A percentile compares a stretch with the other conserved stretches of the same genome.
These are phyloP conservation scores for Percopsis transmontana DNA, from an alignment of 2,113 vertebrate species.

Conservation along the genomic window DNA sequence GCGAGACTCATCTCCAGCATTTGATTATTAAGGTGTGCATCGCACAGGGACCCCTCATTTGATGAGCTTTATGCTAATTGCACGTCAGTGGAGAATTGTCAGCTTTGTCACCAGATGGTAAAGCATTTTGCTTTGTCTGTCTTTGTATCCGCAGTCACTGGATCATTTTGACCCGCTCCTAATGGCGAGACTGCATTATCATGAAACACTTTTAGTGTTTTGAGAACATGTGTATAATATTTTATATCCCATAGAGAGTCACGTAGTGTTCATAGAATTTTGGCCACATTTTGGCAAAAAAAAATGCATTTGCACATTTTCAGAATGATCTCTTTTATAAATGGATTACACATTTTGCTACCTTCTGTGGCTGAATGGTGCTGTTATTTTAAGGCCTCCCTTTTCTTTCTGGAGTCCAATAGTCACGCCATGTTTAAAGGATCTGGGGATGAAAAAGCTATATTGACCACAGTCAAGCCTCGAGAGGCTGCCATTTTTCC, in stretches of 20 bases:
- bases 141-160: constrained; percentile 27
- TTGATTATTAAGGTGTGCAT: constrained; percentile 39
- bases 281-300: constrained; percentile 6
- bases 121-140: constrained; percentile 38
- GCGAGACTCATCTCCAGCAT: constrained; percentile 43
- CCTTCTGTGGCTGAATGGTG: not conserved
- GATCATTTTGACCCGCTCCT: constrained; percentile 32
- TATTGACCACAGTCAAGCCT: constrained; percentile 3
- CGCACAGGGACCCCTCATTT: constrained; percentile 56
- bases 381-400: constrained; percentile 16
- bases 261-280: constrained; percentile 18
- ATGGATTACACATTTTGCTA: constrained; percentile 14
- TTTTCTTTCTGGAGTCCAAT: not conserved
- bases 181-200: constrained; percentile 23
- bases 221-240: not conserved
- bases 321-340: not conserved
- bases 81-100: constrained; percentile 45
- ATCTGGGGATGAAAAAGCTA: constrained; percentile 8
- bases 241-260: constrained; percentile 35
- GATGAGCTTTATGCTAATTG: constrained; percentile 56
- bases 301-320: no score
- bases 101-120: constrained; percentile 54
- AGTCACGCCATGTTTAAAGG: not conserved
- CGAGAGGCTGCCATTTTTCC: constrained; percentile 6
- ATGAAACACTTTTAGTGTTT: constrained; percentile 5